Percentiles rank a stretch among this genome's conserved stretches.
Conservation (phyloP, 2,797 vertebrate species). For the Nyctibius grandis region DNA sequence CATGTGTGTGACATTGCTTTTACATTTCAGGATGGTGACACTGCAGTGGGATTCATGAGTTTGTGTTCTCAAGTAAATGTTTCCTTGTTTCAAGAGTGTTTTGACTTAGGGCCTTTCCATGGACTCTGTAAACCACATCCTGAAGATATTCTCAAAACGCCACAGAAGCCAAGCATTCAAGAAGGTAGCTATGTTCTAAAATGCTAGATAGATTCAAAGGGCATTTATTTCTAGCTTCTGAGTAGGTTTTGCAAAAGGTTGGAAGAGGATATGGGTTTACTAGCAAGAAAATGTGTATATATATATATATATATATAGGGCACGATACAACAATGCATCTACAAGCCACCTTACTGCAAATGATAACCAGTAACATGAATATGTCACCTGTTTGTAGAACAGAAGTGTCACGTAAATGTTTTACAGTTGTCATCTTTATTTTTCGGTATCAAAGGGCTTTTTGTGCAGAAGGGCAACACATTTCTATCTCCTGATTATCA, state of each 20-base stretch:
- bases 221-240: not conserved
- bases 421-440: not conserved
- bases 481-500: not conserved
- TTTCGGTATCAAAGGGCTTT: not conserved
- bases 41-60: slow-evolving; percentile 84
- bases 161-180: not conserved
- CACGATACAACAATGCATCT: not conserved
- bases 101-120: slow-evolving; percentile 80
- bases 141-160: slow-evolving; percentile 54
- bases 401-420: not conserved
- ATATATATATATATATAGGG: no score
- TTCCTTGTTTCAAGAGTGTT: slow-evolving; percentile 74
- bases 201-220: not conserved
- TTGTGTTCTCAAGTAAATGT: slow-evolving; percentile 76
- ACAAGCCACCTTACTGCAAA: not conserved
- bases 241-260: not conserved
- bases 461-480: not conserved
- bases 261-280: not conserved
- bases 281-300: not conserved
- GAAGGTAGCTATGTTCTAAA: slow-evolving; percentile 28
- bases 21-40: slow-evolving; percentile 76
- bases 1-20: not conserved
- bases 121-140: slow-evolving; percentile 75
- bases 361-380: not conserved
- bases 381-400: not conserved